A percentile compares a stretch with the other conserved stretches of the same genome.
phyloP scores from a whole-genome alignment of 2,888 invertebrate species.

The Trissolcus japonicus region DNA sequence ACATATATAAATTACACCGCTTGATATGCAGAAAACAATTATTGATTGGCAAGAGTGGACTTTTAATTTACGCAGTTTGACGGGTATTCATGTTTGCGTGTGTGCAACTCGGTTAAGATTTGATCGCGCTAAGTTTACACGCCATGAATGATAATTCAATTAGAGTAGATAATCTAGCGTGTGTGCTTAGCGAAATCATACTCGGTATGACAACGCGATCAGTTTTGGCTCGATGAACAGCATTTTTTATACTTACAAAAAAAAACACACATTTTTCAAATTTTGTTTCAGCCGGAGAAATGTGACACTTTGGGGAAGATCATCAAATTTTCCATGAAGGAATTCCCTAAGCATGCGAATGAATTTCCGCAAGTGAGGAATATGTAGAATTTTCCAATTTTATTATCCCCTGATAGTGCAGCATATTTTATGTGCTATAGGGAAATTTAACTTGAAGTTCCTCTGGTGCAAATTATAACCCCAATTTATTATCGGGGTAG shows the following conservation, averaged over 20 bases:
- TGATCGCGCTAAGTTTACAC: slow-evolving; percentile 32
- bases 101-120: slow-evolving; percentile 29
- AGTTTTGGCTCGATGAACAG: slow-evolving; percentile 11
- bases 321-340: background rate
- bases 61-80: slow-evolving; percentile 46
- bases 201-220: slow-evolving; percentile 36
- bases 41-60: slow-evolving; percentile 36
- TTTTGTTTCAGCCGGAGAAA: too few species aligned
- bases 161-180: slow-evolving; percentile 26
- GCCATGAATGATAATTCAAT: slow-evolving; percentile 38
- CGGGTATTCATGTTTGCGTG: slow-evolving; percentile 27
- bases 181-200: slow-evolving; percentile 27
- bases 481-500: too few species aligned
- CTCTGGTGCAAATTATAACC: too few species aligned
- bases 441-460: too few species aligned
- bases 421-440: too few species aligned
- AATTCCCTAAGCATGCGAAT: too few species aligned
- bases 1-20: background rate
- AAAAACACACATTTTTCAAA: background rate
- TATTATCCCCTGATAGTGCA: too few species aligned
- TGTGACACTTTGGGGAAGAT: too few species aligned
- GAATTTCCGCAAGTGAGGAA: too few species aligned
- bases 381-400: too few species aligned
- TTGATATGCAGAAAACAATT: background rate
- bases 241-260: background rate